phyloP scores from a whole-genome alignment of 1,140 invertebrate genomes.

The Uloborus diversus region DNA sequence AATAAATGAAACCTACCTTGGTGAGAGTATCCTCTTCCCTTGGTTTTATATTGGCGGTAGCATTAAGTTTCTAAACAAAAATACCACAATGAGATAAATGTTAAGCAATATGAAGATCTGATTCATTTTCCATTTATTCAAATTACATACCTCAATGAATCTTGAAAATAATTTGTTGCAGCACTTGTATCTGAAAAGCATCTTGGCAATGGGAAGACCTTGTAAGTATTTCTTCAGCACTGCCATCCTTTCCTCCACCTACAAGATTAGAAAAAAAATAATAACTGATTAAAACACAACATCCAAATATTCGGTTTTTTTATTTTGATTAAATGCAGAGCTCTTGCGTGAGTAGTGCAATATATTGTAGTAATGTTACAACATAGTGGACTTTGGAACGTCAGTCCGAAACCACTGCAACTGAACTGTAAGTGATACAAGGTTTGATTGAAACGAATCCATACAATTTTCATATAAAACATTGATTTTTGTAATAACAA shows the following conservation, averaged over 20 bases:
- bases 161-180: conserved; percentile 19
- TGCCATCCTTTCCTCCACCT: conserved; percentile 29
- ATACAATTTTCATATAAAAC: neutral
- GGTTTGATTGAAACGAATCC: neutral
- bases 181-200: neutral
- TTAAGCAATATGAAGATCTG: too few species aligned
- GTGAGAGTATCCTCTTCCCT: too few species aligned
- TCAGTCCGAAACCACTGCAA: neutral
- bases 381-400: neutral
- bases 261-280: neutral
- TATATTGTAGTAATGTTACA: neutral
- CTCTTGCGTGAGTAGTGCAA: neutral
- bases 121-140: too few species aligned
- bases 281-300: neutral
- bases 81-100: too few species aligned
- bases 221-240: conserved; percentile 27
- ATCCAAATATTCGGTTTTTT: neutral
- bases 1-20: too few species aligned
- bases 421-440: neutral
- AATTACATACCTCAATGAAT: conserved; percentile 25
- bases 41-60: too few species aligned
- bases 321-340: neutral
- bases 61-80: too few species aligned
- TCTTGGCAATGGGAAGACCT: neutral
- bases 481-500: too few species aligned